Percentiles rank a stretch among this genome's conserved stretches.
These are phyloP conservation scores for Siniperca chuatsi DNA, from an alignment of 2,113 vertebrate species.

Conservation along the genomic window DNA sequence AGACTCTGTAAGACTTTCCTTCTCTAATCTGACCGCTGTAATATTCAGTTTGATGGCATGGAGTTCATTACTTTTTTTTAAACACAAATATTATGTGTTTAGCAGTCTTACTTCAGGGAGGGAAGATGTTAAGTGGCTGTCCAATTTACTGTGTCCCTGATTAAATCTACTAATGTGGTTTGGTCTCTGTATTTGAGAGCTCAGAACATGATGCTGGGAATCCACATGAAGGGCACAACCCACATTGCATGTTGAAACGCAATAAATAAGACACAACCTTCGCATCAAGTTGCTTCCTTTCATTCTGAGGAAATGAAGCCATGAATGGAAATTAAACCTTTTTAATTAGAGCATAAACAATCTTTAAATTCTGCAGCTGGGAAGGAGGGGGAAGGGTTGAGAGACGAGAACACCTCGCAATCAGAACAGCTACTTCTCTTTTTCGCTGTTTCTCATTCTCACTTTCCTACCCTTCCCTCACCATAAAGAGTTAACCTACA, in stretches of 20 bases:
- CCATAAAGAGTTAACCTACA: slow-evolving; percentile 45
- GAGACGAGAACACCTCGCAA: neutral
- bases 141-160: slow-evolving; percentile 56
- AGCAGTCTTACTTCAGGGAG: slow-evolving; percentile 29
- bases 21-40: neutral
- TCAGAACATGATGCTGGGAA: slow-evolving; percentile 51
- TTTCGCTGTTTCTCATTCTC: neutral
- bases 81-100: slow-evolving; percentile 31
- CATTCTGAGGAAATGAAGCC: slow-evolving; percentile 11
- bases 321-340: slow-evolving; percentile 38
- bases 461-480: neutral
- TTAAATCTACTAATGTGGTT: slow-evolving; percentile 78
- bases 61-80: slow-evolving; percentile 10
- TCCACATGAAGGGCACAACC: slow-evolving; percentile 71
- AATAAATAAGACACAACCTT: slow-evolving; percentile 67
- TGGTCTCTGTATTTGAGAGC: slow-evolving; percentile 58
- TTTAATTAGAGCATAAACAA: slow-evolving; percentile 36
- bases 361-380: slow-evolving; percentile 1
- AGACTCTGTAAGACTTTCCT: slow-evolving; percentile 1
- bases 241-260: slow-evolving; percentile 58
- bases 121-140: slow-evolving; percentile 58
- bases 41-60: slow-evolving; percentile 14
- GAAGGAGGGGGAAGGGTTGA: neutral
- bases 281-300: slow-evolving; percentile 41
- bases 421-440: neutral